Percentiles rank a stretch among this genome's conserved stretches.
Evolutionary conservation across 2,888 invertebrate genomes (phyloP).

Genomic region (Falcaria lacertinaria): DNA sequence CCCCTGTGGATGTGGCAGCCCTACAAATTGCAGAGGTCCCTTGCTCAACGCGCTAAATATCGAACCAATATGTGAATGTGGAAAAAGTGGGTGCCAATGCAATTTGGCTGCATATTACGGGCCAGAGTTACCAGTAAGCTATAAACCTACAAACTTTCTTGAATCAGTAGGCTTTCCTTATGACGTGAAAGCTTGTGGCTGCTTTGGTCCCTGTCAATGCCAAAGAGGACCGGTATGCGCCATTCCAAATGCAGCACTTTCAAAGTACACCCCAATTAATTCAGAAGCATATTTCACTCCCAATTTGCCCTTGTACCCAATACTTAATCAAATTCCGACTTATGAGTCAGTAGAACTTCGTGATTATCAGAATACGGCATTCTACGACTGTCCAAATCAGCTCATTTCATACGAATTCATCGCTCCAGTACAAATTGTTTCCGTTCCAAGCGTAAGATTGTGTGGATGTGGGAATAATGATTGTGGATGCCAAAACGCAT

Average conservation of each 20-base stretch:
- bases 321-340: neutral
- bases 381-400: neutral
- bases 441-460: neutral
- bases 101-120: neutral
- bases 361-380: neutral
- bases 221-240: neutral
- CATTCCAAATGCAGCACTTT: neutral
- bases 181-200: neutral
- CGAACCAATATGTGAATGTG: neutral
- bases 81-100: neutral
- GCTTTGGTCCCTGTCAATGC: neutral
- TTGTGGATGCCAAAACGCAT: neutral
- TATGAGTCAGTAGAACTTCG: neutral
- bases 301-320: neutral
- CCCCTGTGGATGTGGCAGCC: neutral
- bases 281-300: neutral
- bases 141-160: neutral
- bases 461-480: neutral
- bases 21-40: neutral
- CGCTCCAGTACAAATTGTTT: neutral
- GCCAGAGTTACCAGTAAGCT: neutral
- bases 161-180: neutral
- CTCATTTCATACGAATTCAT: neutral
- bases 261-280: neutral
- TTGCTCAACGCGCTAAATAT: neutral